Evolutionary conservation across 92 coral and sea anemone genomes (phyloP), one percentile per base, ranked within the genome.

Genomic region (Bergia sp.): DNA sequence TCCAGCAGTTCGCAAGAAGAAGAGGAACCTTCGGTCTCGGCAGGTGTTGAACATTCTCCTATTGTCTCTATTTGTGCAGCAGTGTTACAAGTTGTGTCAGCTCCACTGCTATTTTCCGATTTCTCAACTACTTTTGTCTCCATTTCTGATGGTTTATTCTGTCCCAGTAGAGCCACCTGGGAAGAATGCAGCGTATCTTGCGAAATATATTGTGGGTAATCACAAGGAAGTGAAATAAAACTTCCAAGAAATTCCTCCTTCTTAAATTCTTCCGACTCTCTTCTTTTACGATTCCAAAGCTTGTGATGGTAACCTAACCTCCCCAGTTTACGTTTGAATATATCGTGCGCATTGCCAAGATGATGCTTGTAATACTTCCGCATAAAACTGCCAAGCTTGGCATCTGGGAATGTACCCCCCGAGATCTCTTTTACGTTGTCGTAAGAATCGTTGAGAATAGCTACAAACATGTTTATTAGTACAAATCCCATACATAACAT

Each of bases 401-500:
- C 89, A 76, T 95, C 98, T 3, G 95, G 93, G 65, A 95, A 95
- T 85, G 85, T 95, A 1, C 98, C 98, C 5, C 98, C 98, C 1
- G 98, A 94, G 37, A 92, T 29, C 40, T 92, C 86, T 45, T 87
- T 89, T 55, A 94, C 96, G 20, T 91, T 92, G 5, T 94, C 98
- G 73, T 94, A 95, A 9, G 96, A 90, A 36, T 95, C 98, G 89
- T 95, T 95, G 3, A 95, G 93, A 79, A 95, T 95, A 4, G 98
- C 98, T 4, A 95, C 88, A 80, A 95, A 95, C 98, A 95, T 95
- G 94, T 95, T 95, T 74, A 95, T 89, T 65, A 95, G 92, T 43
- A 95, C 94, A 13, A 89, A 95, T 18, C 89, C 74, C 96, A 94
- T 95, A 80, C 93, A 94, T 2, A 92, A 7, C 95, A 94, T 92